Evolutionary conservation across 2,113 vertebrate genomes (phyloP).

Genomic region (Patagioenas fasciata): DNA sequence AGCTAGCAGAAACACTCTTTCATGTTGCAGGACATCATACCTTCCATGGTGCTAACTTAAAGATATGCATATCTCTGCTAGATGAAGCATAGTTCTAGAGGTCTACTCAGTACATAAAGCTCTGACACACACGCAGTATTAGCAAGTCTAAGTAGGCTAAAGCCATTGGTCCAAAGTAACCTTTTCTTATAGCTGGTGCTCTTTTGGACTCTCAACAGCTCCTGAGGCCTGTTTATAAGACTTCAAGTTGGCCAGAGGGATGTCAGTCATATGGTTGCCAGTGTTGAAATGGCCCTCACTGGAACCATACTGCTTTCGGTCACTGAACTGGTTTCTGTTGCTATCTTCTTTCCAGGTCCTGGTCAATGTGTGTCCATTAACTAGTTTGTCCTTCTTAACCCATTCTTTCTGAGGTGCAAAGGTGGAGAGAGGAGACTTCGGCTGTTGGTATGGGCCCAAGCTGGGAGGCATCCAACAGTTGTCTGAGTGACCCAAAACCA

Average conservation of each 20-base stretch:
- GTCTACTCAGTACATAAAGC: constrained; percentile 87
- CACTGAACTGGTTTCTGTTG: constrained; percentile 91
- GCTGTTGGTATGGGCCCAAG: constrained; percentile 89
- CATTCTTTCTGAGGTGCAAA: constrained; percentile 95
- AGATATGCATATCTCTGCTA: constrained; percentile 84
- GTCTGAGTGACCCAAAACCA: constrained; percentile 97
- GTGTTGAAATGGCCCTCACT: constrained; percentile 90
- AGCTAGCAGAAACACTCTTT: constrained; percentile 75
- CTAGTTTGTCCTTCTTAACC: constrained; percentile 94
- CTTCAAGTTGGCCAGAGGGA: constrained; percentile 96
- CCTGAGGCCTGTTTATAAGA: constrained; percentile 90
- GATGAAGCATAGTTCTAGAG: constrained; percentile 88
- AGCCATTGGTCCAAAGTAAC: constrained; percentile 71
- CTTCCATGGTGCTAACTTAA: constrained; percentile 78
- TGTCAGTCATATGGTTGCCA: constrained; percentile 89
- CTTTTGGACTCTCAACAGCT: constrained; percentile 90
- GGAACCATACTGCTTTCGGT: constrained; percentile 92
- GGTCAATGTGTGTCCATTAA: constrained; percentile 95
- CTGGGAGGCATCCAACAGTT: constrained; percentile 99
- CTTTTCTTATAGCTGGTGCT: constrained; percentile 94
- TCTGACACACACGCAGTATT: constrained; percentile 82
- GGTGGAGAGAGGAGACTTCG: constrained; percentile 92
- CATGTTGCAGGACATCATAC: constrained; percentile 64
- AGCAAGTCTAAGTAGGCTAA: constrained; percentile 85
- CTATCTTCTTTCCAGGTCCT: constrained; percentile 95